These are phyloP conservation scores for Ivindomyrus marchei DNA, from an alignment of 2,113 vertebrate genomes.

Conservation along the genomic window DNA sequence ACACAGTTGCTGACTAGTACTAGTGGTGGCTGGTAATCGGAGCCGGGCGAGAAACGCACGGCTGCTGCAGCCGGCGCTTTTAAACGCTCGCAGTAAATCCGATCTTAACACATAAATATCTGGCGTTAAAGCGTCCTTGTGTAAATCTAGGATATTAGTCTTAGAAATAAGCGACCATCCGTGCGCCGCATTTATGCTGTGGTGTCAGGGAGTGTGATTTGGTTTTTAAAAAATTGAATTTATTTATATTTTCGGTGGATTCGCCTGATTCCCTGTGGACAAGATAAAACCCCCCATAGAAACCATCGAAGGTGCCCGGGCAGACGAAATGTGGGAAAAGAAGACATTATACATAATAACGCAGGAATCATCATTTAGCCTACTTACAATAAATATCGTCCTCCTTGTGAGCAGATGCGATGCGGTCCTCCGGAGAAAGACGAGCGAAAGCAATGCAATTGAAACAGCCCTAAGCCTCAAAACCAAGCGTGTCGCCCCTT, in stretches of 20 bases:
- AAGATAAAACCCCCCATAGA: neutral
- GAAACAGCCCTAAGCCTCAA: neutral
- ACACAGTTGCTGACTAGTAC: neutral
- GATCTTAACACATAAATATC: neutral
- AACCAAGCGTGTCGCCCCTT: neutral
- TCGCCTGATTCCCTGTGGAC: neutral
- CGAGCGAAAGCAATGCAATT: neutral
- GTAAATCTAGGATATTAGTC: neutral
- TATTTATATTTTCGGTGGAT: conserved; percentile 19
- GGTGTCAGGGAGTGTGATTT: neutral
- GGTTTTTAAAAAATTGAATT: neutral
- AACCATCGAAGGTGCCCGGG: neutral
- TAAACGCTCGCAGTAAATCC: neutral
- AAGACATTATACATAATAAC: conserved; percentile 17
- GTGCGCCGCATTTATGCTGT: neutral
- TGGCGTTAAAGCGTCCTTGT: neutral
- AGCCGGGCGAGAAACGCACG: neutral
- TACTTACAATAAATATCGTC: conserved; percentile 55
- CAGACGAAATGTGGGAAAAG: neutral
- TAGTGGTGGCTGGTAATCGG: neutral
- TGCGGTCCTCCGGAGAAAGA: conserved; percentile 37
- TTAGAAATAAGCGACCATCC: neutral
- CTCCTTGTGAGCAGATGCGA: conserved; percentile 41
- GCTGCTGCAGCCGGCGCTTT: neutral
- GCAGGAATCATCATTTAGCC: conserved; percentile 16